phyloP scores from a whole-genome alignment of 2,888 invertebrate species.

The Amphipyra berbera region DNA sequence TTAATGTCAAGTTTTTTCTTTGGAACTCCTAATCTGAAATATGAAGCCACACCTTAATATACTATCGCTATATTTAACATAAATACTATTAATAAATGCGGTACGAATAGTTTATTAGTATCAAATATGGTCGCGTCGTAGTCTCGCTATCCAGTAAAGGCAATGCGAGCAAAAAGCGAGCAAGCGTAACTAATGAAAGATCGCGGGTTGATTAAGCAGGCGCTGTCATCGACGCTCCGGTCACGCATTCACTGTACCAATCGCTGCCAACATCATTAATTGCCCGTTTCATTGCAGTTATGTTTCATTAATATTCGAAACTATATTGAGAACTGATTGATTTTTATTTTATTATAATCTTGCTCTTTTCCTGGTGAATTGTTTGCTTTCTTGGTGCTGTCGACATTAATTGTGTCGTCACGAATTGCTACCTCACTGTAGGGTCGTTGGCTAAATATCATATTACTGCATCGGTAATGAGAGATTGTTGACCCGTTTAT shows the following conservation, averaged over 20 bases:
- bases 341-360: conserved; percentile 60
- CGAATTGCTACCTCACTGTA: conserved; percentile 23
- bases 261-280: conserved; percentile 83
- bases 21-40: conserved; percentile 10
- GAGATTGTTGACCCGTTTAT: conserved; percentile 14
- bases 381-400: conserved; percentile 25
- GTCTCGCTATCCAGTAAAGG: conserved; percentile 60
- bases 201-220: conserved; percentile 81
- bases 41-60: conserved; percentile 7
- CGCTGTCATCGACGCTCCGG: conserved; percentile 77
- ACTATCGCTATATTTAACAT: conserved; percentile 10
- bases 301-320: conserved; percentile 83
- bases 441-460: conserved; percentile 29
- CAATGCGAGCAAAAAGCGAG: conserved; percentile 69
- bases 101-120: conserved; percentile 25
- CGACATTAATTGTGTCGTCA: conserved; percentile 41
- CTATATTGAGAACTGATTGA: conserved; percentile 70
- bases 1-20: conserved; percentile 23
- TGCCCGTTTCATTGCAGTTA: conserved; percentile 83
- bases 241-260: conserved; percentile 64
- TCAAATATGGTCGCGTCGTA: conserved; percentile 51
- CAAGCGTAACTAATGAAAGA: conserved; percentile 84
- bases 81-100: conserved; percentile 9
- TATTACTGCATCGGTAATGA: conserved; percentile 37
- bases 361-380: conserved; percentile 22